phyloP scores from a whole-genome alignment of 2,797 vertebrate genomes.

The Dryobates pubescens region DNA sequence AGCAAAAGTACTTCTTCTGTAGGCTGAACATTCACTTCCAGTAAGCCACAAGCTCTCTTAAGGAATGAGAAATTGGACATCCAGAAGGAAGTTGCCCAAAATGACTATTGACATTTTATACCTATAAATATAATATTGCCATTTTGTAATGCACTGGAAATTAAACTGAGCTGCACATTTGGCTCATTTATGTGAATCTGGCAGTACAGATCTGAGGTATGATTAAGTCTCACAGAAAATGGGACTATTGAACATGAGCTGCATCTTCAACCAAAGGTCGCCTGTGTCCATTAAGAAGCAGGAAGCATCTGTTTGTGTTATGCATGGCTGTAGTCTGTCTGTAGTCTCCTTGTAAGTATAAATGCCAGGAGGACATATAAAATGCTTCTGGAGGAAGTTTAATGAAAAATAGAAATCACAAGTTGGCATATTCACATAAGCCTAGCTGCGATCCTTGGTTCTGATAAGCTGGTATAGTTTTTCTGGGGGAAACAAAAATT shows the following conservation, averaged over 20 bases:
- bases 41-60: constrained; percentile 30
- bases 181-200: constrained; percentile 39
- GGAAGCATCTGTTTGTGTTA: constrained; percentile 65
- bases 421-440: background rate
- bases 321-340: constrained; percentile 37
- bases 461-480: background rate
- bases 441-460: background rate
- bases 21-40: constrained; percentile 34
- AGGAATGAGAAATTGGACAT: constrained; percentile 20
- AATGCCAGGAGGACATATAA: constrained; percentile 33
- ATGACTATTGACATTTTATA: constrained; percentile 53
- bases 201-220: constrained; percentile 43
- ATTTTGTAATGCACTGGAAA: constrained; percentile 36
- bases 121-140: constrained; percentile 54
- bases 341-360: constrained; percentile 31
- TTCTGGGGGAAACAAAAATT: background rate
- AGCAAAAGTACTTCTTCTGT: constrained; percentile 20
- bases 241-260: constrained; percentile 31
- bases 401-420: background rate
- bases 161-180: constrained; percentile 27
- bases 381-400: constrained; percentile 11
- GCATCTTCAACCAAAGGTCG: constrained; percentile 54
- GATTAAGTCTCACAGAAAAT: constrained; percentile 61
- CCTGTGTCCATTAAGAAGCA: constrained; percentile 57
- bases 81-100: constrained; percentile 42